These are phyloP conservation scores for Minunthozetes semirufus DNA, from an alignment of 2,888 invertebrate genomes.

Conservation along the genomic window DNA sequence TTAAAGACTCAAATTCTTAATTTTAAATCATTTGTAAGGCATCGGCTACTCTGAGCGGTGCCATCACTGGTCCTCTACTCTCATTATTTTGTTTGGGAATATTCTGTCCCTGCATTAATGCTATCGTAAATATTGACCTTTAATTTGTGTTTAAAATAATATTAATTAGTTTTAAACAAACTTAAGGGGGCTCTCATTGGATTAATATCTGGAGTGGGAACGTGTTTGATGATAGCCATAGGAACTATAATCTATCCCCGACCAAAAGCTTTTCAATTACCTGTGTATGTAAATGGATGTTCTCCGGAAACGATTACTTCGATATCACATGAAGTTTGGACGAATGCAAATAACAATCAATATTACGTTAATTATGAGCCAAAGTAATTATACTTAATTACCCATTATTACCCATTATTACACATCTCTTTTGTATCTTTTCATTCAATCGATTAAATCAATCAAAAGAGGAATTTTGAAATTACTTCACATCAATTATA, in stretches of 20 bases:
- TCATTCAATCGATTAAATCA: neutral
- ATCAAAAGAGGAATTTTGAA: neutral
- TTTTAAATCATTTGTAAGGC: neutral
- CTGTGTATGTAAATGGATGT: neutral
- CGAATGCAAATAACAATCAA: neutral
- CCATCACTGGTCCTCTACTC: slow-evolving; percentile 35
- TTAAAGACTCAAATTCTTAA: neutral
- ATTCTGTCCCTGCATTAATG: slow-evolving; percentile 34
- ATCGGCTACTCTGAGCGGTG: slow-evolving; percentile 29
- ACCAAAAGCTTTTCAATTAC: slow-evolving; percentile 22
- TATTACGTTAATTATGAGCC: neutral
- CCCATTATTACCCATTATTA: too few relatives aligned
- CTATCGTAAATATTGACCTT: slow-evolving; percentile 11
- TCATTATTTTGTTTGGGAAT: slow-evolving; percentile 37
- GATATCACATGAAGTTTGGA: neutral
- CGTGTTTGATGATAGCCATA: neutral
- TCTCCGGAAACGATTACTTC: neutral
- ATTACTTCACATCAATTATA: slow-evolving; percentile 13
- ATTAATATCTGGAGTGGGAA: slow-evolving; percentile 16
- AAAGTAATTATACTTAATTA: neutral
- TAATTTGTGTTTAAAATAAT: neutral
- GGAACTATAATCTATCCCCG: neutral
- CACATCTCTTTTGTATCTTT: too few relatives aligned
- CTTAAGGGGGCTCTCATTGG: slow-evolving; percentile 10
- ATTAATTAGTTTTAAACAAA: neutral